phyloP scores from a whole-genome alignment of 2,113 vertebrate genomes.

The Columbina picui region DNA sequence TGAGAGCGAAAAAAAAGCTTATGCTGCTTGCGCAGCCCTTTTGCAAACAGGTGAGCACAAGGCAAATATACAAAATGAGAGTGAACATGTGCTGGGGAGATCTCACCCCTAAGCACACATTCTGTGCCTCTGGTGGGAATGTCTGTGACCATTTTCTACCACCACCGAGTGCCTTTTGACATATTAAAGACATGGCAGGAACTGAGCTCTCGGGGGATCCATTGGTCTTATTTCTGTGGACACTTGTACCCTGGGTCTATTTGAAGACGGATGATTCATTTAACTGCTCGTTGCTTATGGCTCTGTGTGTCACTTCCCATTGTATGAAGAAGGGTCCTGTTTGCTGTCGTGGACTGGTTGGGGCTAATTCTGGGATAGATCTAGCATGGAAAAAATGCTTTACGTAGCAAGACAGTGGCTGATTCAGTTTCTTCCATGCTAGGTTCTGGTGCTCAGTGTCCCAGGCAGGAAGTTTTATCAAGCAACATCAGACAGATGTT shows the following conservation, averaged over 20 bases:
- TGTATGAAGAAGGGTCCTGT: constrained; percentile 25
- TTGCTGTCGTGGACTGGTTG: neutral
- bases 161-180: constrained; percentile 10
- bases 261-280: constrained; percentile 58
- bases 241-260: constrained; percentile 5
- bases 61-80: neutral
- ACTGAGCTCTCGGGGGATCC: constrained; percentile 37
- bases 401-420: neutral
- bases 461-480: neutral
- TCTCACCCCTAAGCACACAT: neutral
- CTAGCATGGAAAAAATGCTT: constrained; percentile 36
- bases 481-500: constrained; percentile 29
- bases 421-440: constrained; percentile 1
- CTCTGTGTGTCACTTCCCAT: constrained; percentile 17
- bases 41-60: neutral
- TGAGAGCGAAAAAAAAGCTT: neutral
- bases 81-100: neutral
- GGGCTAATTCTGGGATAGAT: constrained; percentile 30
- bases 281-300: neutral
- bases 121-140: constrained; percentile 19
- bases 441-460: neutral
- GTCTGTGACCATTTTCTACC: neutral
- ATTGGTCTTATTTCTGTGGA: constrained; percentile 18
- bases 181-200: constrained; percentile 50
- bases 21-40: neutral